phyloP scores from a whole-genome alignment of 2,888 invertebrate genomes.

The Gymnocheta viridis region DNA sequence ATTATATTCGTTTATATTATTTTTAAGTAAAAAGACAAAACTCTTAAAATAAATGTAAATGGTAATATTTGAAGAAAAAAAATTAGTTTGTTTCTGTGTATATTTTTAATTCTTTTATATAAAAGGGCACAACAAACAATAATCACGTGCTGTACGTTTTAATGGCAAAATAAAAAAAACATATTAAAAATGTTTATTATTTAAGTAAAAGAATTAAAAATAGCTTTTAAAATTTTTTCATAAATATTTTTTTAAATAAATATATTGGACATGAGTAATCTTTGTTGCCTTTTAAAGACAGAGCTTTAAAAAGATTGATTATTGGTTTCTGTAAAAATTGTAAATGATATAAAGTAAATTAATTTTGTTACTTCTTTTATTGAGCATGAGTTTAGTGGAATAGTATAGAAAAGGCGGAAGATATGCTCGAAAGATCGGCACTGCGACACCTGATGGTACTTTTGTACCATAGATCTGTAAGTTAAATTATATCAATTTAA shows the following conservation, averaged over 20 bases:
- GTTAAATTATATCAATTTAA: too few relatives aligned
- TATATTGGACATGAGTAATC: background rate
- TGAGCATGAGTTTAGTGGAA: too few relatives aligned
- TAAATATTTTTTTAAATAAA: too few relatives aligned
- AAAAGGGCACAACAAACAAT: constrained; percentile 55
- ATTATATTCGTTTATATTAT: background rate
- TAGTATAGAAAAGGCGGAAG: too few relatives aligned
- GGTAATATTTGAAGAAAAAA: constrained; percentile 7
- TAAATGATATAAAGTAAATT: background rate
- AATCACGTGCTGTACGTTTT: constrained; percentile 68
- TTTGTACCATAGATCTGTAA: too few relatives aligned
- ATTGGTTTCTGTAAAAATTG: background rate
- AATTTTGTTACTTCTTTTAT: too few relatives aligned
- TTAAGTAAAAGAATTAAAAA: constrained; percentile 45
- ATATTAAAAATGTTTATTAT: constrained; percentile 43
- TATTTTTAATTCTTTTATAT: constrained; percentile 11
- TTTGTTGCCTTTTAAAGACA: background rate
- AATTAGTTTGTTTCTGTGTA: background rate
- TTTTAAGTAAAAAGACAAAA: constrained; percentile 17
- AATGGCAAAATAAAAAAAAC: constrained; percentile 38
- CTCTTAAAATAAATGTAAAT: constrained; percentile 4
- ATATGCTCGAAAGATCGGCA: too few relatives aligned
- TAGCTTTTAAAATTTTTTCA: constrained; percentile 26
- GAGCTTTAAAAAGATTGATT: background rate
- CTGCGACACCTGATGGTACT: too few relatives aligned